A percentile compares a stretch with the other conserved stretches of the same genome.
These are phyloP conservation scores for Leptodirus hochenwartii DNA, from an alignment of 2,888 invertebrate genomes.

Conservation along the genomic window DNA sequence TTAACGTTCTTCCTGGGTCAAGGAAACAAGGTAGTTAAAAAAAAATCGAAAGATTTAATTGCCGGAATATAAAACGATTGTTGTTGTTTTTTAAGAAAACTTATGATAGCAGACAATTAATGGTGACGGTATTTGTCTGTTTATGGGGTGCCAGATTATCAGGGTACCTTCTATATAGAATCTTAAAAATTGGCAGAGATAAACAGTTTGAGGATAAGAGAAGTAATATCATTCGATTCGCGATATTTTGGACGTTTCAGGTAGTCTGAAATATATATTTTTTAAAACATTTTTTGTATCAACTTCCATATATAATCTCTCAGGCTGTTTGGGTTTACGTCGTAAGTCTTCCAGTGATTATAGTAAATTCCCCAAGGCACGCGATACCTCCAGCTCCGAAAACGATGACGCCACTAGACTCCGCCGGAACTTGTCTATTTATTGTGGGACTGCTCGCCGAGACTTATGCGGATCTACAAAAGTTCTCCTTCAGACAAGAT, in stretches of 20 bases:
- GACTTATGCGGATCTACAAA: constrained; percentile 82
- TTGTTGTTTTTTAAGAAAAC: constrained; percentile 32
- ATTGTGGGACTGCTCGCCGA: constrained; percentile 72
- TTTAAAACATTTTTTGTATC: background rate
- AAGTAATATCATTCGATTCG: constrained; percentile 71
- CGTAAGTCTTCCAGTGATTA: constrained; percentile 81
- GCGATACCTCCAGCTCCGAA: constrained; percentile 57
- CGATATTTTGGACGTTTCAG: constrained; percentile 88
- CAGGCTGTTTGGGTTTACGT: constrained; percentile 83
- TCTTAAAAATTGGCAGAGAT: constrained; percentile 78
- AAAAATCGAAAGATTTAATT: background rate
- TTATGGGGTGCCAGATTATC: constrained; percentile 77
- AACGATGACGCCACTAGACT: constrained; percentile 75
- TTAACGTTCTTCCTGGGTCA: constrained; percentile 76
- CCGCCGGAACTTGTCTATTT: constrained; percentile 70
- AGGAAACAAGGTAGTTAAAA: constrained; percentile 42
- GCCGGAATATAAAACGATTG: constrained; percentile 1
- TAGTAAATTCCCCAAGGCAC: constrained; percentile 72
- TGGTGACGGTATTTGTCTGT: constrained; percentile 77
- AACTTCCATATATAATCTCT: constrained; percentile 12
- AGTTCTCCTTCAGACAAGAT: constrained; percentile 78
- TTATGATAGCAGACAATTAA: constrained; percentile 75
- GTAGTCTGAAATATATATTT: constrained; percentile 24
- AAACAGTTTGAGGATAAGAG: constrained; percentile 79
- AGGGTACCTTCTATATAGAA: constrained; percentile 75